A percentile compares a stretch with the other conserved stretches of the same genome.
Conservation (phyloP, 2,797 vertebrate genomes). For the Cynodonichthys magdalenae region DNA sequence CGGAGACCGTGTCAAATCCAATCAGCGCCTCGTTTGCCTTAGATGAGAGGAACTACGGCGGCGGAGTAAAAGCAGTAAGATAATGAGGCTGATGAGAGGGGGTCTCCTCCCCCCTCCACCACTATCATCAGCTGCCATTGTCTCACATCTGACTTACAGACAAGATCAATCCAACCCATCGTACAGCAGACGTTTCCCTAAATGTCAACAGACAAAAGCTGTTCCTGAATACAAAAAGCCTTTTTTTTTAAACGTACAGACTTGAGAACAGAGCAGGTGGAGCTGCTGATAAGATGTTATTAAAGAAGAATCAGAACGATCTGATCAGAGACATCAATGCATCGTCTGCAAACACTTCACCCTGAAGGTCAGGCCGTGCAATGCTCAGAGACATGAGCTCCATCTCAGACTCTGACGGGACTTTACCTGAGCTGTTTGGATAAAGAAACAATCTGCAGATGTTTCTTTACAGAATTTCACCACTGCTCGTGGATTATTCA, state of each 20-base stretch:
- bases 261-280: too few relatives aligned
- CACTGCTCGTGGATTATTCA: neutral
- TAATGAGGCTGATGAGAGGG: slow-evolving; percentile 47
- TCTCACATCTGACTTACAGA: slow-evolving; percentile 51
- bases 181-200: slow-evolving; percentile 33
- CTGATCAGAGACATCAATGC: too few relatives aligned
- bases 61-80: slow-evolving; percentile 44
- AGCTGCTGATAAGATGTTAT: too few relatives aligned
- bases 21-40: slow-evolving; percentile 36
- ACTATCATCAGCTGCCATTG: slow-evolving; percentile 18
- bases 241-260: neutral
- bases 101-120: slow-evolving; percentile 21
- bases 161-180: slow-evolving; percentile 43
- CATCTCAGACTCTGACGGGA: too few relatives aligned
- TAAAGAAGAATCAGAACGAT: too few relatives aligned
- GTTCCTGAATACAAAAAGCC: slow-evolving; percentile 43
- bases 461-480: too few relatives aligned
- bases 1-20: slow-evolving; percentile 35
- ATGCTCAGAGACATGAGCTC: too few relatives aligned
- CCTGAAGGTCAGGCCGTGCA: too few relatives aligned
- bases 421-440: too few relatives aligned
- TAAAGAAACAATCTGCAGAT: too few relatives aligned
- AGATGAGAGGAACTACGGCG: slow-evolving; percentile 30
- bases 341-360: too few relatives aligned
- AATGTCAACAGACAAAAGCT: slow-evolving; percentile 54